Conservation (phyloP, 2,113 vertebrate species). For the Caranx ignobilis region DNA sequence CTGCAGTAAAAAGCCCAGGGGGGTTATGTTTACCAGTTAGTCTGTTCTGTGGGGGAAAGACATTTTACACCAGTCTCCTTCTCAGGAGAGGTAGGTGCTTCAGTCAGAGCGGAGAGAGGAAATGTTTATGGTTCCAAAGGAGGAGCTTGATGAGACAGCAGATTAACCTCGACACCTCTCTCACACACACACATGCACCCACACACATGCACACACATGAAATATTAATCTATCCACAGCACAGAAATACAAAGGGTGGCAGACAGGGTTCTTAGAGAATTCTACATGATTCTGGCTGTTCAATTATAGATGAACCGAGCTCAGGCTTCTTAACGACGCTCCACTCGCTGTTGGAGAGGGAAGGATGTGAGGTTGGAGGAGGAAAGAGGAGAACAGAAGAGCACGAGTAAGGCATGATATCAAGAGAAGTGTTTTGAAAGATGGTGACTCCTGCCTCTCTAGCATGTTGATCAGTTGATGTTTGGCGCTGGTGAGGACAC, state of each 20-base stretch:
- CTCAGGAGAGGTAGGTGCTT: conserved; percentile 8
- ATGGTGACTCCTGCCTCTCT: not conserved
- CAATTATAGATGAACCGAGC: conserved; percentile 76
- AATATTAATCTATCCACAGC: conserved; percentile 77
- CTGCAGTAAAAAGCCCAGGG: conserved; percentile 11
- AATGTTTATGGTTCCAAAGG: conserved; percentile 50
- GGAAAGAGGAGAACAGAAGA: conserved; percentile 4
- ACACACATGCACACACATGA: conserved; percentile 45
- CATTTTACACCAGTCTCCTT: conserved; percentile 25
- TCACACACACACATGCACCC: conserved; percentile 6
- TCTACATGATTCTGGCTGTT: conserved; percentile 75
- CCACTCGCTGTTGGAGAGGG: conserved; percentile 38
- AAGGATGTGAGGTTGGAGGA: conserved; percentile 9
- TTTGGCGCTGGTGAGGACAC: conserved; percentile 6
- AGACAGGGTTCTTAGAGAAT: conserved; percentile 79
- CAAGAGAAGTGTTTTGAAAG: not conserved
- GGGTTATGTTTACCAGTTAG: not conserved
- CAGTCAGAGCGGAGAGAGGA: conserved; percentile 22
- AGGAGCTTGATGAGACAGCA: conserved; percentile 37
- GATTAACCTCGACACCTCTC: conserved; percentile 33
- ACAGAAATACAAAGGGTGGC: conserved; percentile 67
- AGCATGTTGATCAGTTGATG: conserved; percentile 1
- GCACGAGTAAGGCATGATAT: not conserved
- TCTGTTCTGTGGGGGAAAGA: conserved; percentile 3
- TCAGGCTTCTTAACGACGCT: conserved; percentile 46